Evolutionary conservation across 1,140 invertebrate species (phyloP).

Genomic region (Cotesia typhae): DNA sequence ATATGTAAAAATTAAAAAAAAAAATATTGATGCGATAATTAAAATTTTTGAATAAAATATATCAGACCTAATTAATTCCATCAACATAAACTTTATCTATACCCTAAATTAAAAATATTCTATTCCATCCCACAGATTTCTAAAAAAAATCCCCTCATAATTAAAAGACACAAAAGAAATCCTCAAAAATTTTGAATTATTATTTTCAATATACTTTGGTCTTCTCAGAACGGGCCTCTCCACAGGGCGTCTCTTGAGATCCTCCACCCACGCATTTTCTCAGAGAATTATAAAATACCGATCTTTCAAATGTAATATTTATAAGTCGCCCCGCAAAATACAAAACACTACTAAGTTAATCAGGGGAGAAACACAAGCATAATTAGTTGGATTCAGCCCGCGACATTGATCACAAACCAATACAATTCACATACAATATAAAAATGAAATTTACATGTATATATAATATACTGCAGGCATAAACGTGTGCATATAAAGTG

Average conservation of each 20-base stretch:
- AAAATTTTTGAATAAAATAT: no score
- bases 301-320: neutral
- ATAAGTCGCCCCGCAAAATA: no score
- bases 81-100: no score
- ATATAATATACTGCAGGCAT: no score
- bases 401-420: neutral
- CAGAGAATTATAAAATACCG: constrained; percentile 2
- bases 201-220: neutral
- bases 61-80: no score
- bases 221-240: neutral
- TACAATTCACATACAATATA: neutral
- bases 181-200: neutral
- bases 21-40: no score
- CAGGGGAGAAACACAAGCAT: neutral
- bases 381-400: neutral
- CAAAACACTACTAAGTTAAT: neutral
- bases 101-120: no score
- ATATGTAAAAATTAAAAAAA: no score
- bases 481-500: neutral
- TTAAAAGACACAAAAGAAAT: neutral
- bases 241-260: constrained; percentile 1
- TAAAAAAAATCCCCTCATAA: no score
- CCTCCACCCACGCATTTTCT: constrained; percentile 7
- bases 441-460: no score
- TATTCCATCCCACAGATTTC: no score